Percentiles rank a stretch among this genome's conserved stretches.
phyloP scores from a whole-genome alignment of 2,113 vertebrate genomes.

The Empidonax alnorum region DNA sequence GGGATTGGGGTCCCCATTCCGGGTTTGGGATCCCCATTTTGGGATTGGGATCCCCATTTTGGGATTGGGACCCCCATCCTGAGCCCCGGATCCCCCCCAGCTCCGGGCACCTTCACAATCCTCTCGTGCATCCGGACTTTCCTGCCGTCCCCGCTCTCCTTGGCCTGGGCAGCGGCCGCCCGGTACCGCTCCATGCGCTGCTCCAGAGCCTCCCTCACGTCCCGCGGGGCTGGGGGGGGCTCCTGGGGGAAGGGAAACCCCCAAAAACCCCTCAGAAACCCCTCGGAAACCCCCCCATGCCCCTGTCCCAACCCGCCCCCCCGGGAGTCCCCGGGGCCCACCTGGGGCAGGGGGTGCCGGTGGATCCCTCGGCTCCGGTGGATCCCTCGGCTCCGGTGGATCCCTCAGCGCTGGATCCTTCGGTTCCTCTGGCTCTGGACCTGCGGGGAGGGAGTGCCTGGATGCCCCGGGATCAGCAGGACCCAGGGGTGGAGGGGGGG shows the following conservation, averaged over 20 bases:
- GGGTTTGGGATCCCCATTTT: neutral
- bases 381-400: no score
- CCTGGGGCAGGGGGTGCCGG: fast-evolving
- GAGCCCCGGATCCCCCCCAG: neutral
- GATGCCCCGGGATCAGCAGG: neutral
- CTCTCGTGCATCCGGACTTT: neutral
- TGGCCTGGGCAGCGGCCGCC: neutral
- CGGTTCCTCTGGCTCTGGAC: fast-evolving
- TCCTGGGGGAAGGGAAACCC: neutral
- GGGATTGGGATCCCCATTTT: no score
- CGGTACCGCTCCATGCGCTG: neutral
- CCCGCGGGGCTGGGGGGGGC: fast-evolving
- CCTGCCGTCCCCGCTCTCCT: neutral
- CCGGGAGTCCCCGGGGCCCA: neutral
- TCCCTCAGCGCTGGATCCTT: neutral
- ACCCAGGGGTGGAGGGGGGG: neutral
- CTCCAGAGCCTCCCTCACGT: neutral
- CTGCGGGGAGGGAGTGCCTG: neutral
- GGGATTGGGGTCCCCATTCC: no score
- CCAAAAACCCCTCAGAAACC: no score
- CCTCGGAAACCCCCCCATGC: no score
- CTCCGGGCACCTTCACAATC: neutral
- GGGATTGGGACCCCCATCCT: fast-evolving
- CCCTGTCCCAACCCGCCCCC: no score
- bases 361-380: neutral